phyloP scores from a whole-genome alignment of 2,113 vertebrate genomes.

The Heterocephalus glaber region DNA sequence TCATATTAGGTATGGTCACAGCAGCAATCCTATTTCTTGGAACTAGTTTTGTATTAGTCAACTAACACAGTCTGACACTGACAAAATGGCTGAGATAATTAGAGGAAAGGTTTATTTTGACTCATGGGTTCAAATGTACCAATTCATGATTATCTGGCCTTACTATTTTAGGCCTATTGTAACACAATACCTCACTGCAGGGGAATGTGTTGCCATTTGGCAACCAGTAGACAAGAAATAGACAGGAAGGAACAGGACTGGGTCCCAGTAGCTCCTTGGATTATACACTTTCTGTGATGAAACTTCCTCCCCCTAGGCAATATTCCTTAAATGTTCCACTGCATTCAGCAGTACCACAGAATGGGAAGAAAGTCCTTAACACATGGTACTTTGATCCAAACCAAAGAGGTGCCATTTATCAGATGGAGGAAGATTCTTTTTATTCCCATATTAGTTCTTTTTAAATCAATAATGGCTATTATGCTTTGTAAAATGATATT shows the following conservation, averaged over 20 bases:
- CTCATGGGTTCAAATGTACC: neutral
- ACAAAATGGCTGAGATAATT: neutral
- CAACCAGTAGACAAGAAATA: neutral
- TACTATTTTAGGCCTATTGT: neutral
- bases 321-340: neutral
- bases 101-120: neutral
- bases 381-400: neutral
- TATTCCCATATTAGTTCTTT: neutral
- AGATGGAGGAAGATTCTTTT: neutral
- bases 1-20: neutral
- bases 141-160: neutral
- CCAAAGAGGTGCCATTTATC: rapidly evolving
- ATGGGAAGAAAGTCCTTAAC: neutral
- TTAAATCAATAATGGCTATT: neutral
- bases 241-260: too few species aligned
- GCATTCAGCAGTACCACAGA: too few species aligned
- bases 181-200: neutral
- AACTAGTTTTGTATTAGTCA: neutral
- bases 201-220: too few species aligned
- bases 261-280: too few species aligned
- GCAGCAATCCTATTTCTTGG: neutral
- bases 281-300: neutral
- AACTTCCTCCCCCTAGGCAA: neutral
- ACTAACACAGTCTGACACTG: neutral
- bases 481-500: neutral